Conservation (phyloP, 1,140 invertebrate genomes). For the Eciton burchellii region DNA sequence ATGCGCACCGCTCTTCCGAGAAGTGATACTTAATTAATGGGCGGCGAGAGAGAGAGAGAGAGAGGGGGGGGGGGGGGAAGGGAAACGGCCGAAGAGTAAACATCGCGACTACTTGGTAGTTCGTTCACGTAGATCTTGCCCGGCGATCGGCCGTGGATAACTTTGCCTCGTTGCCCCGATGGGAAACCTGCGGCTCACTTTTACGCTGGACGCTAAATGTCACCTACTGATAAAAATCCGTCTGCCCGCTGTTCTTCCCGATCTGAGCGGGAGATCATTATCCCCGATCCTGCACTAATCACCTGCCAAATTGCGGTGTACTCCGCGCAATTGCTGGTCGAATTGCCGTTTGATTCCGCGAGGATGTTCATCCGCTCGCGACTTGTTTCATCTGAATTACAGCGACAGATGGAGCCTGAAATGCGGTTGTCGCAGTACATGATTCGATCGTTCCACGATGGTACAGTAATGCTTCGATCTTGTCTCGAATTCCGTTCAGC, state of each 20-base stretch:
- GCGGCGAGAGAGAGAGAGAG: slow-evolving; percentile 1
- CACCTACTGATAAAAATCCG: background rate
- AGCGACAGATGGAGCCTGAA: too few species aligned
- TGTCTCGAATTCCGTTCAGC: too few species aligned
- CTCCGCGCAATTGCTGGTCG: too few species aligned
- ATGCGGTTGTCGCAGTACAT: too few species aligned
- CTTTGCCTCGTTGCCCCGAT: slow-evolving; percentile 28
- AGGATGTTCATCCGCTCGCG: too few species aligned
- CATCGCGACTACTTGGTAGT: slow-evolving; percentile 30
- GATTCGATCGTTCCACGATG: too few species aligned
- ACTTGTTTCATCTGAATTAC: too few species aligned
- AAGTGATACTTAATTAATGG: slow-evolving; percentile 73
- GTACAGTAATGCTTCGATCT: too few species aligned
- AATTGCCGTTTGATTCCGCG: too few species aligned
- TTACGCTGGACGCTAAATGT: background rate
- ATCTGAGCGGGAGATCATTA: background rate
- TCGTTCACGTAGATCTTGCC: slow-evolving; percentile 41
- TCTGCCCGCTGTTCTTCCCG: background rate
- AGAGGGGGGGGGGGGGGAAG: too few species aligned
- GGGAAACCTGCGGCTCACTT: slow-evolving; percentile 14
- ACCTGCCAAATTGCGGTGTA: background rate
- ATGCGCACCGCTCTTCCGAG: slow-evolving; percentile 53
- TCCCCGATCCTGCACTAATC: background rate
- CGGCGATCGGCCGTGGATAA: slow-evolving; percentile 14
- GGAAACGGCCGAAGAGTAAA: slow-evolving; percentile 44